Base-by-base conservation (phyloP, 2,113 vertebrate species). In the Tilapia sparmanii region DNA sequence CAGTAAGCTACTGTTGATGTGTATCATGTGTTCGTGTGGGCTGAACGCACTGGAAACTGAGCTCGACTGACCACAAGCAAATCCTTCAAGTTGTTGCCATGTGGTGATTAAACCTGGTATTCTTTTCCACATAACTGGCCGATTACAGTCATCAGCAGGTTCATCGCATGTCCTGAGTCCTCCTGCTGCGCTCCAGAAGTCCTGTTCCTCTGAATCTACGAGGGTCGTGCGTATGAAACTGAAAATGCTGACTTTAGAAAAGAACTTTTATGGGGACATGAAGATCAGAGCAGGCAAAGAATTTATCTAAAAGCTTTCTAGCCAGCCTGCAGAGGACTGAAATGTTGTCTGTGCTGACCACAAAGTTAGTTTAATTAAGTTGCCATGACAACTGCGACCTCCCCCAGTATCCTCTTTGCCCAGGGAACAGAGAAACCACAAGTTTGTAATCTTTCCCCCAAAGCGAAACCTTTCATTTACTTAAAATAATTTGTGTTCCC, bases 101-200 rank as follows among this genome's bases (percentile, higher is more conserved):
- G 71, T 73, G 33, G 59, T 80, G 73, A 50, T 87, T 87, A 54
- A 61, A 88, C 42, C 84, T 52, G 31, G 63, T 63, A 40, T 53
- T 87, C 73, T 29, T 81, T 89, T 83, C 45, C 86, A 86, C 73
- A 85, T 85, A 89, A 83, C 79, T 90, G 84, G 57, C 81, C 79
- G 29, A 55, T 92, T 66, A 84, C 45, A 42, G 13, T 40, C 2
- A 3, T 85, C 71, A 54, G 71, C 78, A 76, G 84, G 85, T 90
- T 54, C 82, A 79, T 92, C 54, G 84, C 26, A 68, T 76, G 82
- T 85, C 84, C 47, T 22, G 16, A 55, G 81, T 47, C 66, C 84
- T 76, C 81, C 71, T 88, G 57, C 81, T 85, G 83, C 63, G 19
- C 50, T 68, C 26, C 4, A 45, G 53, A 50, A 7, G 59, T 50